Conservation (phyloP, 2,113 vertebrate genomes). For the Mesembrinibis cayennensis region DNA sequence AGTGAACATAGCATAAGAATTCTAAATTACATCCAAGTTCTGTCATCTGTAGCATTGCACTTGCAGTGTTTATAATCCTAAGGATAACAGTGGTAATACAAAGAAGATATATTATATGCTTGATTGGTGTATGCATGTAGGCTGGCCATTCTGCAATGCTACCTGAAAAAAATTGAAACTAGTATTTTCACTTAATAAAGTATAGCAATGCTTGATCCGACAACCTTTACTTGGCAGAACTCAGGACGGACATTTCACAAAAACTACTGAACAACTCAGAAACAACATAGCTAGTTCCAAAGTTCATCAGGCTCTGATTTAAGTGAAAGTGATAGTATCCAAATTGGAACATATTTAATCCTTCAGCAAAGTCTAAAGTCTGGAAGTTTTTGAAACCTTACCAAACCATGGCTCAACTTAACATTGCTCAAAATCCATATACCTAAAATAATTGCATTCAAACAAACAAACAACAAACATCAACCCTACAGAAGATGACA, state of each 20-base stretch:
- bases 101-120: neutral
- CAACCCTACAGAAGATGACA: neutral
- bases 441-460: neutral
- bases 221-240: neutral
- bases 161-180: neutral
- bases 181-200: neutral
- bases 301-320: constrained; percentile 8
- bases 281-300: neutral
- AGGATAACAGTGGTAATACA: neutral
- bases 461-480: neutral
- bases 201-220: neutral
- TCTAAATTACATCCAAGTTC: neutral
- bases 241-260: neutral
- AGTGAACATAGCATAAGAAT: neutral
- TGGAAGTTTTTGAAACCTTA: neutral
- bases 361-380: neutral
- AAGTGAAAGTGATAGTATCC: constrained; percentile 31
- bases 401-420: neutral
- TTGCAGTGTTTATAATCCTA: neutral
- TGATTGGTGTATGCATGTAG: neutral
- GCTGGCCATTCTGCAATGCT: neutral
- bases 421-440: neutral
- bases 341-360: neutral
- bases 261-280: neutral
- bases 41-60: neutral